phyloP scores from a whole-genome alignment of 1,140 invertebrate genomes.

The Drosophila repleta region DNA sequence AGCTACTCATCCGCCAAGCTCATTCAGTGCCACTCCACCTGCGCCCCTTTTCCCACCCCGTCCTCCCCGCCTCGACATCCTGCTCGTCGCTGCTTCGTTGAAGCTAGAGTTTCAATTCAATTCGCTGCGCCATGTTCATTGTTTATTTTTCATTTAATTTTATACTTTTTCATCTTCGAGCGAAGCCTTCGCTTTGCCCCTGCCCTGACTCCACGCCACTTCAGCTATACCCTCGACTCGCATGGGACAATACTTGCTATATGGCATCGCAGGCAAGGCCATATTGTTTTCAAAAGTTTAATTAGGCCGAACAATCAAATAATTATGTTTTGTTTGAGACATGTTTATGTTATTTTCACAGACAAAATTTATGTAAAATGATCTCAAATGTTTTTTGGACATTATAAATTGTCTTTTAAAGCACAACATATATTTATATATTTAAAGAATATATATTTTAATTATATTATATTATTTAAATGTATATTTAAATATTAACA shows the following conservation, averaged over 20 bases:
- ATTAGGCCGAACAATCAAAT: too few species aligned
- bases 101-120: constrained; percentile 72
- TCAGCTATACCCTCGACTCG: neutral
- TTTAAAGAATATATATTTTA: too few species aligned
- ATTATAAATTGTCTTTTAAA: too few species aligned
- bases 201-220: neutral
- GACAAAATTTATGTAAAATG: too few species aligned
- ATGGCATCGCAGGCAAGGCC: neutral
- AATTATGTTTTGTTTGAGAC: too few species aligned
- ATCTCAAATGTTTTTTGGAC: too few species aligned
- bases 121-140: constrained; percentile 76
- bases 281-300: too few species aligned
- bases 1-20: constrained; percentile 25
- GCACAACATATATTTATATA: too few species aligned
- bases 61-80: neutral
- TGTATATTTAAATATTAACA: too few species aligned
- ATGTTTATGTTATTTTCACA: too few species aligned
- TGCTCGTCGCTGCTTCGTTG: constrained; percentile 9
- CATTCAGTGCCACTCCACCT: constrained; percentile 5
- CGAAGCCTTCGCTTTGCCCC: constrained; percentile 9
- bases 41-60: neutral
- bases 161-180: constrained; percentile 66
- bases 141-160: constrained; percentile 83
- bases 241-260: constrained; percentile 3
- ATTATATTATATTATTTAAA: too few species aligned